Evolutionary conservation across 2,888 invertebrate genomes (phyloP).

Genomic region (Epirrita christyi): DNA sequence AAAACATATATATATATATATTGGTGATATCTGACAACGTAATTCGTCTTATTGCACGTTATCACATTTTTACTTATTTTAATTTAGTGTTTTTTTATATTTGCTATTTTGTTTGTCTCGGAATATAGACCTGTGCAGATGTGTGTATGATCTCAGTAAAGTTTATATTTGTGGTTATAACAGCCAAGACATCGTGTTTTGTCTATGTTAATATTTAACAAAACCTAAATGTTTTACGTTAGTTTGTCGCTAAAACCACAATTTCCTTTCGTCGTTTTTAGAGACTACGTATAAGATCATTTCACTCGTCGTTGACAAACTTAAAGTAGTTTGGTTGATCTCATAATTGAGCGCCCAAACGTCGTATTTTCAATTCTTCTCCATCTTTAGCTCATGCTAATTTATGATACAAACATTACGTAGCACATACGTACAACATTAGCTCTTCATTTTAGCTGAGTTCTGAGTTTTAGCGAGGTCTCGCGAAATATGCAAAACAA

Average conservation of each 20-base stretch:
- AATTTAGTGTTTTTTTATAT: too few species aligned
- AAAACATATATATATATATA: too few species aligned
- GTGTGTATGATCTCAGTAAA: too few species aligned
- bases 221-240: too few species aligned
- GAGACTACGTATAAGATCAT: too few species aligned
- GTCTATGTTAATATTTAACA: not conserved
- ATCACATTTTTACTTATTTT: too few species aligned
- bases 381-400: constrained; percentile 8
- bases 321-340: not conserved
- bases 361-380: not conserved
- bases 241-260: not conserved
- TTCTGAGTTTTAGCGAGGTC: constrained; percentile 43
- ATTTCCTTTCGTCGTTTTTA: not conserved
- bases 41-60: not conserved
- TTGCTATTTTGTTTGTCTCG: not conserved
- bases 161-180: not conserved
- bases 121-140: not conserved
- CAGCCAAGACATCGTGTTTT: not conserved
- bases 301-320: too few species aligned
- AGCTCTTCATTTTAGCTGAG: constrained; percentile 13
- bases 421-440: not conserved
- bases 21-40: too few species aligned
- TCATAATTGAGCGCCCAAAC: not conserved
- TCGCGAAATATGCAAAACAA: constrained; percentile 47
- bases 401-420: constrained; percentile 14